These are phyloP conservation scores for Lasioglossum albipes DNA, from an alignment of 1,140 invertebrate genomes.

Conservation along the genomic window DNA sequence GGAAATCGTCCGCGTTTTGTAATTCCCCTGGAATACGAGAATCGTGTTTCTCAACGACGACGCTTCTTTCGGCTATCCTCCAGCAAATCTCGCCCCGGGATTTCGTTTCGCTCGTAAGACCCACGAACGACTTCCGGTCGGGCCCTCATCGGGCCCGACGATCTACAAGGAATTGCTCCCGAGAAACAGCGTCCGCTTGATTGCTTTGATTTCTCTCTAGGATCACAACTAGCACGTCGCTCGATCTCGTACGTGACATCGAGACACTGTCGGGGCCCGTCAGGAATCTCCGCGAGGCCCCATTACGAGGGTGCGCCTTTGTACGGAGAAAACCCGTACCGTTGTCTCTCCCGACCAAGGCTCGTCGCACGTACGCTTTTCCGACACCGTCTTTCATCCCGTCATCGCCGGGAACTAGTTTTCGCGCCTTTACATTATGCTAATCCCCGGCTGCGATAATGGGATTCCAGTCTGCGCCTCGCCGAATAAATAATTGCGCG, in stretches of 20 bases:
- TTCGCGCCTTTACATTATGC: conserved; percentile 45
- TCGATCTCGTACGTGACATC: conserved; percentile 50
- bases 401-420: conserved; percentile 23
- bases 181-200: conserved; percentile 27
- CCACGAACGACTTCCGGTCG: neutral
- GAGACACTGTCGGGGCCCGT: conserved; percentile 55
- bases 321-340: conserved; percentile 62
- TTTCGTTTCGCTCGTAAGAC: neutral
- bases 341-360: conserved; percentile 37
- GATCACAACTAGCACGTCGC: conserved; percentile 59
- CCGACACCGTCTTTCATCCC: conserved; percentile 28
- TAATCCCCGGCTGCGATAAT: conserved; percentile 25
- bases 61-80: neutral
- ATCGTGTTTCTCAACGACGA: neutral
- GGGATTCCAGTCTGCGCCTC: conserved; percentile 31
- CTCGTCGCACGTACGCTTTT: conserved; percentile 35
- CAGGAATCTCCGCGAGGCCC: conserved; percentile 62
- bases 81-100: neutral
- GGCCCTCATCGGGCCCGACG: conserved; percentile 31
- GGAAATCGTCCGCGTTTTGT: neutral
- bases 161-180: conserved; percentile 17
- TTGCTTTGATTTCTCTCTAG: conserved; percentile 50
- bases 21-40: neutral
- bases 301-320: conserved; percentile 67
- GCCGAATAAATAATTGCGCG: conserved; percentile 26